These are phyloP conservation scores for Parauchenoglanis punctatus DNA, from an alignment of 2,797 vertebrate species.

Conservation along the genomic window DNA sequence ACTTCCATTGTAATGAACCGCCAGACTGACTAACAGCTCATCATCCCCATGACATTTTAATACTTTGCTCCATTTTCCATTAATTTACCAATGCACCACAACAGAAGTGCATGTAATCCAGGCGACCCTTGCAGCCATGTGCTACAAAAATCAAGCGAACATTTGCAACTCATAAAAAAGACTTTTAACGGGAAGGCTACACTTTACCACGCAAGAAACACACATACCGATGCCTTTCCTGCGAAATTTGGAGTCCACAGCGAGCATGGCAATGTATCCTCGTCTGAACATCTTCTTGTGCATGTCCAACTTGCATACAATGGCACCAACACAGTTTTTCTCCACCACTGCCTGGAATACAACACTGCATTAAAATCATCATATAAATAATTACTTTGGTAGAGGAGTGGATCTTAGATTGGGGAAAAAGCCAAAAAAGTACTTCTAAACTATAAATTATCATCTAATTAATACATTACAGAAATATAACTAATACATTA, in stretches of 20 bases:
- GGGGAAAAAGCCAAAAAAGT: neutral
- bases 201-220: neutral
- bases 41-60: neutral
- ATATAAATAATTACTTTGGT: neutral
- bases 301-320: conserved; percentile 99
- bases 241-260: conserved; percentile 99
- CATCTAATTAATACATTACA: neutral
- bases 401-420: neutral
- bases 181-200: neutral
- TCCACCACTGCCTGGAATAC: conserved; percentile 93
- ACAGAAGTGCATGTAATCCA: neutral
- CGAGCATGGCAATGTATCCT: conserved; percentile 99
- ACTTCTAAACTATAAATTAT: neutral
- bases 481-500: neutral
- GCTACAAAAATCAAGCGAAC: conserved; percentile 16
- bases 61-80: neutral
- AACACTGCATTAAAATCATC: conserved; percentile 21
- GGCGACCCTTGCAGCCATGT: neutral
- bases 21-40: neutral
- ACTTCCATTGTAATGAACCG: neutral
- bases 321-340: conserved; percentile 98
- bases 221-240: conserved; percentile 97
- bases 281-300: conserved; percentile 99
- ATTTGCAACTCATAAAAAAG: neutral
- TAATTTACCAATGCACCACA: neutral